Conservation (phyloP, 1,140 invertebrate genomes). For the Potamilus streckersoni region DNA sequence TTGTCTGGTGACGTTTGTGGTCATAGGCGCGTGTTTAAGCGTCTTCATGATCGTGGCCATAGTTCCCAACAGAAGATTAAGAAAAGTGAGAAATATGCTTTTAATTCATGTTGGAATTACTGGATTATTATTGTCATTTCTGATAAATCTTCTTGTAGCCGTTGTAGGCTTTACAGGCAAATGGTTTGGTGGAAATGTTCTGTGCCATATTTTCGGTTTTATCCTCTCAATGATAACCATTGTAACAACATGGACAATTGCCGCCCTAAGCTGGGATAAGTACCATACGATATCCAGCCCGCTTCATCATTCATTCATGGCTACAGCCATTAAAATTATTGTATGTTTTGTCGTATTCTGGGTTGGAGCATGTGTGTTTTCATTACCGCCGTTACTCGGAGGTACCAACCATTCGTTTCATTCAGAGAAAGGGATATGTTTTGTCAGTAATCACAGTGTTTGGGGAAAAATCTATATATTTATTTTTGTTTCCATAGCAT, state of each 20-base stretch:
- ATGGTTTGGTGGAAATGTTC: slow-evolving; percentile 43
- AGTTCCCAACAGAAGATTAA: slow-evolving; percentile 54
- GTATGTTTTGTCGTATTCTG: slow-evolving; percentile 52
- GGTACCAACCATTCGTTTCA: slow-evolving; percentile 23
- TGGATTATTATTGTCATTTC: slow-evolving; percentile 43
- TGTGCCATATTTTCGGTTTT: slow-evolving; percentile 49
- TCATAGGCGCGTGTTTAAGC: slow-evolving; percentile 51
- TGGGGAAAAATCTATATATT: slow-evolving; percentile 36
- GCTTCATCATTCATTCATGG: slow-evolving; percentile 57
- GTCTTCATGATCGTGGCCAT: slow-evolving; percentile 58
- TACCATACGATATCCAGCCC: slow-evolving; percentile 60
- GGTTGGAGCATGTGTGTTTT: slow-evolving; percentile 33
- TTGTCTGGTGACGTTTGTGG: slow-evolving; percentile 45
- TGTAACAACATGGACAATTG: slow-evolving; percentile 54
- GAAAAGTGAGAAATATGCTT: slow-evolving; percentile 57
- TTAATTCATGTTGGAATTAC: slow-evolving; percentile 54
- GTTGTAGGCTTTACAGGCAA: slow-evolving; percentile 44
- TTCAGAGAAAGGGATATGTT: slow-evolving; percentile 29
- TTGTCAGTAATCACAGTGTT: slow-evolving; percentile 14
- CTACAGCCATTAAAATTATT: slow-evolving; percentile 51
- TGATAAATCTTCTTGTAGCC: slow-evolving; percentile 42
- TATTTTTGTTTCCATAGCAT: slow-evolving; percentile 36
- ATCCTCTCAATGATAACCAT: slow-evolving; percentile 39
- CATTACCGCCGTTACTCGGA: slow-evolving; percentile 17
- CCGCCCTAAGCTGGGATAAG: slow-evolving; percentile 62